Evolutionary conservation across 2,888 invertebrate genomes (phyloP).

Genomic region (Choreutis nemorana): DNA sequence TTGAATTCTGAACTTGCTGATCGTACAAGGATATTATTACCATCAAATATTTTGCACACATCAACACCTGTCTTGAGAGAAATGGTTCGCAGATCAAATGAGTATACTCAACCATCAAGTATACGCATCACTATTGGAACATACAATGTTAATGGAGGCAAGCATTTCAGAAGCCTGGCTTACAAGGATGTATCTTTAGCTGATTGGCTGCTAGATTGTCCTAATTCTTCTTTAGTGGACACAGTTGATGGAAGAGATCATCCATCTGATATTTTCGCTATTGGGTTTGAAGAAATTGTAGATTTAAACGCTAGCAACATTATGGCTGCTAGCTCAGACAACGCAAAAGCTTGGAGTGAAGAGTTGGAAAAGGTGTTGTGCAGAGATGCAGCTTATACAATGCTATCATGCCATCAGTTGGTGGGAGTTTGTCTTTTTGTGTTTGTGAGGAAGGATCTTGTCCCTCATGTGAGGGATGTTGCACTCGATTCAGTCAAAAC

Average conservation of each 20-base stretch:
- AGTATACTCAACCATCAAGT: conserved; percentile 75
- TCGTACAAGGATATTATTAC: conserved; percentile 86
- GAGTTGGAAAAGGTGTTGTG: conserved; percentile 92
- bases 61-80: conserved; percentile 84
- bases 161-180: conserved; percentile 96
- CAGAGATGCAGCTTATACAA: conserved; percentile 85
- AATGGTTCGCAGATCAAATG: conserved; percentile 84
- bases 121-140: conserved; percentile 91
- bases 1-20: conserved; percentile 92
- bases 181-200: conserved; percentile 88
- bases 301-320: conserved; percentile 99
- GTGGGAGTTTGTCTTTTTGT: conserved; percentile 98
- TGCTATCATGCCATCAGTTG: conserved; percentile 92
- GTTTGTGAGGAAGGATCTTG: conserved; percentile 89
- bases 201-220: conserved; percentile 91
- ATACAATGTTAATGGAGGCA: conserved; percentile 99
- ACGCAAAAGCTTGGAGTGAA: conserved; percentile 94
- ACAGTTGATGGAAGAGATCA: conserved; percentile 57
- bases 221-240: conserved; percentile 58
- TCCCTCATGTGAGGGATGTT: conserved; percentile 90
- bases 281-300: conserved; percentile 99
- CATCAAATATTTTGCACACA: conserved; percentile 86
- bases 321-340: conserved; percentile 90
- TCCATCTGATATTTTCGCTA: conserved; percentile 93
- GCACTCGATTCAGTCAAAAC: conserved; percentile 97